These are phyloP conservation scores for Catamblyrhynchus diadema DNA, from an alignment of 2,797 vertebrate genomes.

Conservation along the genomic window DNA sequence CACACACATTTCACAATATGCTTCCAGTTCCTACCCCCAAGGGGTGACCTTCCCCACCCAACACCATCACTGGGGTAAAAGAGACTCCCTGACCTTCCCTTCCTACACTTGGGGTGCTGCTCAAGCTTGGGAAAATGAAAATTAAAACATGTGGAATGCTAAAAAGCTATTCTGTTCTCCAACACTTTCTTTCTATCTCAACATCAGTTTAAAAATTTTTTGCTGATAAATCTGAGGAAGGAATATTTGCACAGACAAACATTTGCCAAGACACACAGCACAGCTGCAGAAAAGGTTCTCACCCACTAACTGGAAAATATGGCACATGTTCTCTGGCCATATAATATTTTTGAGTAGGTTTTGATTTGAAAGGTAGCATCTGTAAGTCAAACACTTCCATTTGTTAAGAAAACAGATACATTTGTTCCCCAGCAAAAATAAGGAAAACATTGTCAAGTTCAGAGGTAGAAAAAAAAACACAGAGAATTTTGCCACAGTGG, in stretches of 20 bases:
- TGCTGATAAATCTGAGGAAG: neutral
- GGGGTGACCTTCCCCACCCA: neutral
- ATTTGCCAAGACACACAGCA: neutral
- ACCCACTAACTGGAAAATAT: neutral
- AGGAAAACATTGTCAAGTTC: conserved; percentile 26
- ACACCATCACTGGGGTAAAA: accelerated
- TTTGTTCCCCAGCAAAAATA: neutral
- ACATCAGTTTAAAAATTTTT: neutral
- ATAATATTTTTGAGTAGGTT: conserved; percentile 3
- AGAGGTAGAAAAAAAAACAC: neutral
- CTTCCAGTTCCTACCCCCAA: neutral
- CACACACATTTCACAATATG: neutral
- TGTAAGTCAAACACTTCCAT: conserved; percentile 13
- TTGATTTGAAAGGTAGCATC: conserved; percentile 33
- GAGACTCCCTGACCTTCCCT: neutral
- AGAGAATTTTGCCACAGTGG: neutral
- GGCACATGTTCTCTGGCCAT: neutral
- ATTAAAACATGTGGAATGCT: neutral
- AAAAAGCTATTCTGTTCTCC: neutral
- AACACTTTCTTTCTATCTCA: neutral
- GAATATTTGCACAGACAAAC: neutral
- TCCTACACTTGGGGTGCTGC: accelerated
- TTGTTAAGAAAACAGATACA: conserved; percentile 28
- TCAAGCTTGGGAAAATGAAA: neutral
- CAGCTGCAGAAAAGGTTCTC: neutral